Evolutionary conservation across 1,140 invertebrate species (phyloP).

Genomic region (Thaumatotibia leucotreta): DNA sequence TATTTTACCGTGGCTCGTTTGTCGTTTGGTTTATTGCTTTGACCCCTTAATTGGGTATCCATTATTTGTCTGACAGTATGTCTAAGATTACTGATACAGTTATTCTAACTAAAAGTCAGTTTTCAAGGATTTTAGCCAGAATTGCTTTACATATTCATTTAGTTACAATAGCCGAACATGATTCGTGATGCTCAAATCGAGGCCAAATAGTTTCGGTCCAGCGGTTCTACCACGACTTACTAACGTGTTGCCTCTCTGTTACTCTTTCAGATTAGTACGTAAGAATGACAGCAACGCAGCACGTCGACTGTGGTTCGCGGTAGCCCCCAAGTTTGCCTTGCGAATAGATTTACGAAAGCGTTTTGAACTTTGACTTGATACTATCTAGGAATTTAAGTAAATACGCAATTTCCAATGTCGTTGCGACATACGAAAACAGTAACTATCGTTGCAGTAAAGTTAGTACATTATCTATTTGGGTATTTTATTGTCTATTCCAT

Average conservation of each 20-base stretch:
- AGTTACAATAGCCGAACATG: background rate
- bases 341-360: slow-evolving; percentile 1
- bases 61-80: slow-evolving; percentile 5
- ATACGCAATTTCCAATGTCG: background rate
- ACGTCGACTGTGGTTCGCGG: no score
- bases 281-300: no score
- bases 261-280: no score
- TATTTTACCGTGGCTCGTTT: background rate
- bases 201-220: background rate
- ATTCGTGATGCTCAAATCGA: slow-evolving; percentile 10
- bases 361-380: slow-evolving; percentile 10
- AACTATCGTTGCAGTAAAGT: background rate
- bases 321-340: slow-evolving; percentile 12
- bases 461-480: background rate
- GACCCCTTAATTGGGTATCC: background rate
- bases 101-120: background rate
- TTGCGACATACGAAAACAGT: background rate
- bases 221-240: no score
- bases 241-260: no score
- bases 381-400: slow-evolving; percentile 3
- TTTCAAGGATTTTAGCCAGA: background rate
- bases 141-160: slow-evolving; percentile 13
- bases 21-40: background rate
- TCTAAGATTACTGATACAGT: slow-evolving; percentile 3
- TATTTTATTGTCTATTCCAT: no score